Base-by-base conservation (phyloP, 2,113 vertebrate genomes). In the Pterophyllum scalare region DNA sequence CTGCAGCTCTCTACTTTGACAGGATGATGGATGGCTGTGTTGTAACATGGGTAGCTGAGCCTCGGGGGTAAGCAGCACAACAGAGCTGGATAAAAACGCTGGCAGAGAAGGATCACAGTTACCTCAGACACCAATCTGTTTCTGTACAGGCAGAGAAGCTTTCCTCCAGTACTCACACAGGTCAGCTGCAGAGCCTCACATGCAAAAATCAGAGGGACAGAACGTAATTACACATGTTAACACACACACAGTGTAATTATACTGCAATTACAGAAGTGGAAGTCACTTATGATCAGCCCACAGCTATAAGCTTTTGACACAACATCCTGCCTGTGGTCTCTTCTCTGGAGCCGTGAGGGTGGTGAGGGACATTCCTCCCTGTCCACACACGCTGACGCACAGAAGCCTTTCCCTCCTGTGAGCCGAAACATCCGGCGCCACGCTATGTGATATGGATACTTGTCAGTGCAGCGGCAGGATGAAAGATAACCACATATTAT, bases 261-360 rank as follows among this genome's bases (percentile, higher is more conserved):
- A 85, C 78, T 56, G 60, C 76, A 90, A 88, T 89, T 89, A 88
- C 88, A 91, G 81, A n/a, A 61, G 58, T 78, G 58, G 90, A 87
- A 91, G 87, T 88, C 87, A 77, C 65, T 84, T 85, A 88, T 88
- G 59, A 78, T 80, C 82, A 75, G 83, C 81, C 81, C 87, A 4
- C 86, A 90, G 85, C 87, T 87, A 81, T 72, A 56, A 91, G 88
- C 77, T 75, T 70, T 72, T 80, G 80, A 89, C 78, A 92, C 86
- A 92, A 91, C 93, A 89, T 92, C 86, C 89, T 88, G 90, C 80
- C 80, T 77, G 77, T 43, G 81, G 82, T 52, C 61, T 54, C 38
- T 70, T 89, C 81, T 92, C 87, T 20, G 70, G 76, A 90, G 81
- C 88, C 31, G 10, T 79, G 72, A 92, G 58, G 57, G 81, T 65